A percentile compares a stretch with the other conserved stretches of the same genome.
These are phyloP conservation scores for Trachurus trachurus DNA, from an alignment of 2,797 vertebrate genomes.

Conservation along the genomic window DNA sequence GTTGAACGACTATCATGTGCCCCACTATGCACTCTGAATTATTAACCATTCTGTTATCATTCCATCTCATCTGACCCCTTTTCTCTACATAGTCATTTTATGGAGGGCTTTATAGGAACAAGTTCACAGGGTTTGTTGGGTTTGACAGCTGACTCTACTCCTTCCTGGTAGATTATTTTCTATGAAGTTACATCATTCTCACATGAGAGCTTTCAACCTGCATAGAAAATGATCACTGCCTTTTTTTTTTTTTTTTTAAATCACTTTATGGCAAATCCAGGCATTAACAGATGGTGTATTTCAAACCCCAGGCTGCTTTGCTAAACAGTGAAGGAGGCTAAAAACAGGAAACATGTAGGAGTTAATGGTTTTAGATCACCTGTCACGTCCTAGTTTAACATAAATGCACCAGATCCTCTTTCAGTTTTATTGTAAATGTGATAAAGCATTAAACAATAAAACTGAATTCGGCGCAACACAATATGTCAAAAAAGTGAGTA, in stretches of 20 bases:
- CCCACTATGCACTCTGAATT: background rate
- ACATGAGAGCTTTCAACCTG: background rate
- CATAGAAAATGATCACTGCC: background rate
- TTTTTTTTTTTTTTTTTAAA: too few species aligned
- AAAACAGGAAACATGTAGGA: background rate
- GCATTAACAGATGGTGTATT: too few species aligned
- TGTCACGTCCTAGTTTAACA: background rate
- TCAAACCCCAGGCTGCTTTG: background rate
- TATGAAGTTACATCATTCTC: background rate
- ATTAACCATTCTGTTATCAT: background rate
- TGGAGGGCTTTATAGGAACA: background rate
- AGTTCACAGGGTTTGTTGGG: background rate
- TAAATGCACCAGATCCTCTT: background rate
- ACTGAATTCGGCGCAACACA: background rate
- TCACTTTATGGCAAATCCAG: background rate
- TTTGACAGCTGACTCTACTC: background rate
- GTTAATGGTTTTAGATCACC: background rate
- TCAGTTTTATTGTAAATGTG: background rate
- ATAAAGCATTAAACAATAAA: background rate
- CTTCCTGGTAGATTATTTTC: background rate
- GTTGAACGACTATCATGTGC: background rate
- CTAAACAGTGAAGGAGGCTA: background rate
- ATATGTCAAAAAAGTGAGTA: slow-evolving; percentile 8
- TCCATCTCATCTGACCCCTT: background rate
- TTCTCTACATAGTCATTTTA: background rate